A percentile compares a stretch with the other conserved stretches of the same genome.
Conservation (phyloP, 1,140 invertebrate species). For the Euwallacea similis region DNA sequence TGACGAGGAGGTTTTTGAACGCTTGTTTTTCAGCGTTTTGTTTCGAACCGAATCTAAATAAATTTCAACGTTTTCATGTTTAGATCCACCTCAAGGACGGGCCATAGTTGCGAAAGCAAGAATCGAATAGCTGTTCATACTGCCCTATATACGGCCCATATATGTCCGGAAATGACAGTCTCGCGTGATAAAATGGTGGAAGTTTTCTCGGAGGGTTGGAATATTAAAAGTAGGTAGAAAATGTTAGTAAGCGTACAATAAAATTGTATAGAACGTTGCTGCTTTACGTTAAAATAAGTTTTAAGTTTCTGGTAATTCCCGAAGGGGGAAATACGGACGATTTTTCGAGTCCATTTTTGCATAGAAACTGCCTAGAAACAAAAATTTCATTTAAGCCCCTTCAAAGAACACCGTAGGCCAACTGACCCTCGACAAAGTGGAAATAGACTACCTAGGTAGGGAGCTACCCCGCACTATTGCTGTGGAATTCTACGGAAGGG, state of each 20-base stretch:
- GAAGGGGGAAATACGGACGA: too few species aligned
- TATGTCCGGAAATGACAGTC: conserved; percentile 68
- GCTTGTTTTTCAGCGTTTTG: too few species aligned
- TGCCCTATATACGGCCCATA: conserved; percentile 66
- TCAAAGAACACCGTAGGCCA: conserved; percentile 42
- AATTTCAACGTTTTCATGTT: neutral
- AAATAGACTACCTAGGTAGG: conserved; percentile 61
- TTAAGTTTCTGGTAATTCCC: too few species aligned
- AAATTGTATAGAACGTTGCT: too few species aligned
- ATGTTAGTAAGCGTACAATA: too few species aligned
- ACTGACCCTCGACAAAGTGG: conserved; percentile 57
- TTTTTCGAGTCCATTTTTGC: neutral
- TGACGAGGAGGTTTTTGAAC: too few species aligned
- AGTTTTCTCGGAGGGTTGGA: conserved; percentile 84
- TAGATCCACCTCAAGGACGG: conserved; percentile 29
- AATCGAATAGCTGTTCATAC: conserved; percentile 75
- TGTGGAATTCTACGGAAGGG: conserved; percentile 75
- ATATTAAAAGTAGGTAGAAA: conserved; percentile 53
- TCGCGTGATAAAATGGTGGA: conserved; percentile 66
- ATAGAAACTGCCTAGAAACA: neutral
- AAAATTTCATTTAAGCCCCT: conserved; percentile 5
- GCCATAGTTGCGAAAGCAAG: conserved; percentile 63
- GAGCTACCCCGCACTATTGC: conserved; percentile 69
- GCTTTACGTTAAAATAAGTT: too few species aligned
- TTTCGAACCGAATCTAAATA: too few species aligned